These are phyloP conservation scores for Poeciliopsis gracilis DNA, from an alignment of 2,797 vertebrate species.

Conservation along the genomic window DNA sequence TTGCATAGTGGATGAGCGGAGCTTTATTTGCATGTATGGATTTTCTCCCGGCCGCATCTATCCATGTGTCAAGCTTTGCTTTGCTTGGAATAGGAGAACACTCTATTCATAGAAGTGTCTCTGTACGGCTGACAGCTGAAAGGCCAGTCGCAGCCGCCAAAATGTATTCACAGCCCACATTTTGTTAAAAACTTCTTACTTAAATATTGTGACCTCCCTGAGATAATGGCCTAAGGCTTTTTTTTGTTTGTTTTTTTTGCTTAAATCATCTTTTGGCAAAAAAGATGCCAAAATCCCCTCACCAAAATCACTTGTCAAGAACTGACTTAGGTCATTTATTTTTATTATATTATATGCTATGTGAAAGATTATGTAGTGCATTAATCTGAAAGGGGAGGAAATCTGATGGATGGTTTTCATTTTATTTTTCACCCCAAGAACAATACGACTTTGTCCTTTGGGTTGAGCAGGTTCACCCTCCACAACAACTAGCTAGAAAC, in stretches of 20 bases:
- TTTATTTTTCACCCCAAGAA: not conserved
- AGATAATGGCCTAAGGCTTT: too few relatives aligned
- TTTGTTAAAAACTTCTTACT: not conserved
- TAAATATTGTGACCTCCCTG: too few relatives aligned
- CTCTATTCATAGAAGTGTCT: constrained; percentile 37
- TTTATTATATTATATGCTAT: not conserved
- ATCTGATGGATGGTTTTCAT: not conserved
- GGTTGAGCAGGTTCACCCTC: not conserved
- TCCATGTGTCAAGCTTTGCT: constrained; percentile 40
- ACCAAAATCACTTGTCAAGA: too few relatives aligned
- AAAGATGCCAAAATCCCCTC: too few relatives aligned
- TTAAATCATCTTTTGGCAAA: too few relatives aligned
- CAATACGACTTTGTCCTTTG: not conserved
- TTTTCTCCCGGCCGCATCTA: constrained; percentile 40
- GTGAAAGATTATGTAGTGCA: not conserved
- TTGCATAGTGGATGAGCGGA: constrained; percentile 43
- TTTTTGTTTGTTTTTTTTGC: too few relatives aligned
- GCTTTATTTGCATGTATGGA: constrained; percentile 69
- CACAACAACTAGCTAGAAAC: not conserved
- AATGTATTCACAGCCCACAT: not conserved
- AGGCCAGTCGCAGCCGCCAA: constrained; percentile 5
- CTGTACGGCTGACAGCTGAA: not conserved
- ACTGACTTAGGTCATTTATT: too few relatives aligned
- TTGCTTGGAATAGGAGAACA: constrained; percentile 14
- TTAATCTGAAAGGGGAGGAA: not conserved